Evolutionary conservation across 2,113 vertebrate genomes (phyloP).

Genomic region (Thomomys bottae): DNA sequence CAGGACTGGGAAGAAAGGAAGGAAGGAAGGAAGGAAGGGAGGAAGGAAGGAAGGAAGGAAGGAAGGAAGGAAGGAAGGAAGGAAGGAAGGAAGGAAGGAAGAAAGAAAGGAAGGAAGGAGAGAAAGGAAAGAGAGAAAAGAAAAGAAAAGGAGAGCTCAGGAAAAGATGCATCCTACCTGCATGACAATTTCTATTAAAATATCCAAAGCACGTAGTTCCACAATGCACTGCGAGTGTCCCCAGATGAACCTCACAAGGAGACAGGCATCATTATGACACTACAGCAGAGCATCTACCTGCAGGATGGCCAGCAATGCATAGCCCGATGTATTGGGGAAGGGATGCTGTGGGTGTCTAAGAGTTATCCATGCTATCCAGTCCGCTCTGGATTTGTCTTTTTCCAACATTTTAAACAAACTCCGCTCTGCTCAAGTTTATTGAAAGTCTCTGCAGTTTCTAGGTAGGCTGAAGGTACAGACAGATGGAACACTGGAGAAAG

Average conservation of each 20-base stretch:
- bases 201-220: neutral
- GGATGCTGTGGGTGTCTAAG: neutral
- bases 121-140: too few species aligned
- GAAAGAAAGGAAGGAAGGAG: too few species aligned
- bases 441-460: conserved; percentile 48
- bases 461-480: conserved; percentile 45
- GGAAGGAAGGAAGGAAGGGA: too few species aligned
- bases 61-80: too few species aligned
- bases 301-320: neutral
- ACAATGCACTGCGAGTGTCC: neutral
- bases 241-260: neutral
- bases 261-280: neutral
- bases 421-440: conserved; percentile 32
- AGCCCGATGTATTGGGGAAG: neutral
- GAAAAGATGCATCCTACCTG: neutral
- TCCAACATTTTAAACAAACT: conserved; percentile 28
- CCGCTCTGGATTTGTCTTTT: neutral
- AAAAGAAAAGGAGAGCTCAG: neutral
- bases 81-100: too few species aligned
- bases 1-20: too few species aligned
- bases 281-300: neutral
- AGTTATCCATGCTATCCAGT: neutral
- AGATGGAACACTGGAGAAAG: conserved; percentile 67
- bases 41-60: too few species aligned
- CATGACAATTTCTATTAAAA: neutral